Evolutionary conservation across 2,888 invertebrate genomes (phyloP).

Genomic region (Acronicta psi): DNA sequence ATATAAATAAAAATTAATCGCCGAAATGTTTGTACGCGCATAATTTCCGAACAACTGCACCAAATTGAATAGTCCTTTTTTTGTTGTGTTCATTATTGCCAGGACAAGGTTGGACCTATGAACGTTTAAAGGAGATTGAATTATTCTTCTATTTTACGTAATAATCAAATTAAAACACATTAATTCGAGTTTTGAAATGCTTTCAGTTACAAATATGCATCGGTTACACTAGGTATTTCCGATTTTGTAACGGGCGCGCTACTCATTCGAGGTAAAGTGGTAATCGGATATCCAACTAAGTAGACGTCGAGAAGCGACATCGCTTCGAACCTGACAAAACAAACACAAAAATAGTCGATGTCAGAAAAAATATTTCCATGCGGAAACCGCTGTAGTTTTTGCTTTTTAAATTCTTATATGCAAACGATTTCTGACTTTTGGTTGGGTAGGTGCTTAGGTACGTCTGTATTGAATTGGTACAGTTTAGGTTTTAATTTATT

Average conservation of each 20-base stretch:
- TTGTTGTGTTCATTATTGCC: no score
- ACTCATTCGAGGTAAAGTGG: constrained; percentile 65
- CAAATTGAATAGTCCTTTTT: no score
- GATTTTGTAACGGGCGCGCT: constrained; percentile 50
- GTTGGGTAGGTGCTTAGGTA: not conserved
- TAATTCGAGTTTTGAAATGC: constrained; percentile 1
- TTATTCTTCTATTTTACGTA: no score
- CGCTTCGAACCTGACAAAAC: constrained; percentile 82
- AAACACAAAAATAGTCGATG: constrained; percentile 74
- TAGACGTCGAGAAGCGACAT: constrained; percentile 71
- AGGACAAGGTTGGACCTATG: no score
- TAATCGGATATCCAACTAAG: constrained; percentile 81
- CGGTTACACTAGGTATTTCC: constrained; percentile 28
- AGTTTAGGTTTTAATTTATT: no score
- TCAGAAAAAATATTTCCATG: constrained; percentile 65
- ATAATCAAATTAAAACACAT: no score
- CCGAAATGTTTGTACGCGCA: no score
- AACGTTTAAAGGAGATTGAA: no score
- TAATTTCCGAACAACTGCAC: no score
- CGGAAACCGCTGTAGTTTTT: constrained; percentile 46
- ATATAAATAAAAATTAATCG: no score
- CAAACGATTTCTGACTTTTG: not conserved
- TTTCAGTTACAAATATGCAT: constrained; percentile 30
- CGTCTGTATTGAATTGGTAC: no score
- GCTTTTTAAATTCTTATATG: constrained; percentile 5